phyloP scores from a whole-genome alignment of 1,140 invertebrate species.

The Yoshiicerus persimilis region DNA sequence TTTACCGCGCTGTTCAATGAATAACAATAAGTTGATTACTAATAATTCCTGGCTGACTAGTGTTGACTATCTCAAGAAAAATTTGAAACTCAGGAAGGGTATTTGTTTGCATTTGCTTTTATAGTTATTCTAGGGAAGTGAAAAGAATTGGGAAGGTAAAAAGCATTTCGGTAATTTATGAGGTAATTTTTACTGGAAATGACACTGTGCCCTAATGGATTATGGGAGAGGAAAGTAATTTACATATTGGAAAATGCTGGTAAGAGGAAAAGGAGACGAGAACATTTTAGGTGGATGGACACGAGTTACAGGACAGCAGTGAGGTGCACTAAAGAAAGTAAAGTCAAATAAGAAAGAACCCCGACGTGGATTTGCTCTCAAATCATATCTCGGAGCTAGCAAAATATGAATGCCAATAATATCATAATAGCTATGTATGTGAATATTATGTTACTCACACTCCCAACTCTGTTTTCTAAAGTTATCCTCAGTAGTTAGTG shows the following conservation, averaged over 20 bases:
- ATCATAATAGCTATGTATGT: no score
- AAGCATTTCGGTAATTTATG: neutral
- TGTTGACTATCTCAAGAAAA: neutral
- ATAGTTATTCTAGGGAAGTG: neutral
- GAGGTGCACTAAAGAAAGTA: neutral
- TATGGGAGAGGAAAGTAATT: neutral
- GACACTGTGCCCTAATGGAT: neutral
- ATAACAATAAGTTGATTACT: no score
- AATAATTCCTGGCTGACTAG: no score
- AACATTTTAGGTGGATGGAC: neutral
- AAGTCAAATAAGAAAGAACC: neutral
- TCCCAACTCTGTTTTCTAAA: no score
- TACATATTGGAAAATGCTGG: neutral
- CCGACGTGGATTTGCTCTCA: neutral
- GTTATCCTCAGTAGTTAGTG: no score
- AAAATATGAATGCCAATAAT: neutral
- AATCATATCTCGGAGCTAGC: neutral
- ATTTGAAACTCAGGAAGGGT: neutral
- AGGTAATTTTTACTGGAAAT: neutral
- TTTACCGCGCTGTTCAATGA: no score
- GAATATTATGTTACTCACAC: neutral
- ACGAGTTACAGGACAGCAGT: neutral
- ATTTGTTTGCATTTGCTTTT: neutral
- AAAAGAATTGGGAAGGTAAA: neutral
- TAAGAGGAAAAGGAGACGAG: neutral